Evolutionary conservation across 2,888 invertebrate genomes (phyloP).

Genomic region (Mylabris sibirica): DNA sequence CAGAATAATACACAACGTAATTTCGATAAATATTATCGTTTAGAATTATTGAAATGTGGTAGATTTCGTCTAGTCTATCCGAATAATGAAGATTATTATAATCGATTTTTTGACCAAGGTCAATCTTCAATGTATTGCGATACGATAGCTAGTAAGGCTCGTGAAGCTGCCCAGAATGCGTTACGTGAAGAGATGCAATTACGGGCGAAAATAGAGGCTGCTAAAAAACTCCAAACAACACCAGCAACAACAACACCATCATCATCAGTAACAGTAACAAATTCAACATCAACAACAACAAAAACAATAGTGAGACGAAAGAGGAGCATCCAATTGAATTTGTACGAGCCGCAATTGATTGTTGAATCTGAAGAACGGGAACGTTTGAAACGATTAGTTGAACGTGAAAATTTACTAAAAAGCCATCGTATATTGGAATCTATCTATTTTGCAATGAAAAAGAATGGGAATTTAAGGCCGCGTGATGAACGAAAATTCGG

Average conservation of each 20-base stretch:
- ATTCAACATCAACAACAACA: neutral
- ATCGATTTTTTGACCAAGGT: constrained; percentile 77
- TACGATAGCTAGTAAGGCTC: constrained; percentile 78
- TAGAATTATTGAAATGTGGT: constrained; percentile 67
- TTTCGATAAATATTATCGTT: constrained; percentile 57
- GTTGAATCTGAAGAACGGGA: constrained; percentile 77
- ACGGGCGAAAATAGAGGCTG: constrained; percentile 68
- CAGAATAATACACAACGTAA: constrained; percentile 41
- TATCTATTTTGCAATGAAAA: constrained; percentile 73
- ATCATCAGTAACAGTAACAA: constrained; percentile 2
- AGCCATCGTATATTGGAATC: constrained; percentile 75
- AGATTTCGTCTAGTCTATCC: constrained; percentile 79
- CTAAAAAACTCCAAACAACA: constrained; percentile 61
- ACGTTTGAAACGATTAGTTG: constrained; percentile 69
- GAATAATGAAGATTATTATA: constrained; percentile 68
- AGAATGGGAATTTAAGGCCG: constrained; percentile 70
- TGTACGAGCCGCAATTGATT: constrained; percentile 73
- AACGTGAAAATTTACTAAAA: constrained; percentile 73
- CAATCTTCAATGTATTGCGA: constrained; percentile 77
- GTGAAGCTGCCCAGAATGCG: constrained; percentile 76
- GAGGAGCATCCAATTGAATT: constrained; percentile 51
- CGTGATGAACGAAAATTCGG: constrained; percentile 74
- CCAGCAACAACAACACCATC: neutral
- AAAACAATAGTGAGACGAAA: constrained; percentile 7
- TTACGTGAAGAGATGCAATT: constrained; percentile 73